These are phyloP conservation scores for Trididemnum miniatum DNA, from an alignment of 23 tunicate genomes.

Conservation along the genomic window DNA sequence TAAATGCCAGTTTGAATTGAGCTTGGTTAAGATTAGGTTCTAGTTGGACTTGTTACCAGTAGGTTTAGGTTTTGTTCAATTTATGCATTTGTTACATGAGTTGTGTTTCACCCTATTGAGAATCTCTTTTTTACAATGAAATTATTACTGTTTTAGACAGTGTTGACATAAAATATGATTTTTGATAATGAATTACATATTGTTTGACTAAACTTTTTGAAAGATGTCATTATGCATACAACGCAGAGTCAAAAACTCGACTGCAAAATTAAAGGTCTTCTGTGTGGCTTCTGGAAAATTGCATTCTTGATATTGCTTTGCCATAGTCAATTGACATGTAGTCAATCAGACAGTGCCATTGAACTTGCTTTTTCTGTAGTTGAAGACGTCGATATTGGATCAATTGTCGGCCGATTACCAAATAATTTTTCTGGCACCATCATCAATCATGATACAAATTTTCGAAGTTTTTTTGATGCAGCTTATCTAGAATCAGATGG, in stretches of 20 bases:
- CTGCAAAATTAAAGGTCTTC: neutral
- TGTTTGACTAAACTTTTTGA: no score
- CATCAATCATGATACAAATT: neutral
- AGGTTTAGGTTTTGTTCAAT: no score
- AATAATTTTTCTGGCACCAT: neutral
- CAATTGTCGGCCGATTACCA: constrained; percentile 31
- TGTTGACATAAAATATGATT: no score
- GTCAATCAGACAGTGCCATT: neutral
- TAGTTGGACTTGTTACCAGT: no score
- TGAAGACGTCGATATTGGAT: constrained; percentile 52
- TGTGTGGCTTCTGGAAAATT: neutral
- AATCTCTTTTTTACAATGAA: no score
- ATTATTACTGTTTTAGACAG: no score
- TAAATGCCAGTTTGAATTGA: no score
- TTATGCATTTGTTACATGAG: no score
- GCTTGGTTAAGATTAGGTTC: no score
- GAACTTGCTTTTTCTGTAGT: constrained; percentile 14
- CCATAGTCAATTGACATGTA: neutral
- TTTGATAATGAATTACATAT: no score
- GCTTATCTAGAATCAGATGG: constrained; percentile 41
- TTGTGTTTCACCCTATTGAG: no score
- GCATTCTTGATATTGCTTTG: neutral
- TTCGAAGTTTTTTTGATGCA: constrained; percentile 42
- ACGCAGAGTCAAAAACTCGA: neutral
- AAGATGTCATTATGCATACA: neutral